phyloP scores from a whole-genome alignment of 2,113 vertebrate species.

The Myanophis thanlyinensis region DNA sequence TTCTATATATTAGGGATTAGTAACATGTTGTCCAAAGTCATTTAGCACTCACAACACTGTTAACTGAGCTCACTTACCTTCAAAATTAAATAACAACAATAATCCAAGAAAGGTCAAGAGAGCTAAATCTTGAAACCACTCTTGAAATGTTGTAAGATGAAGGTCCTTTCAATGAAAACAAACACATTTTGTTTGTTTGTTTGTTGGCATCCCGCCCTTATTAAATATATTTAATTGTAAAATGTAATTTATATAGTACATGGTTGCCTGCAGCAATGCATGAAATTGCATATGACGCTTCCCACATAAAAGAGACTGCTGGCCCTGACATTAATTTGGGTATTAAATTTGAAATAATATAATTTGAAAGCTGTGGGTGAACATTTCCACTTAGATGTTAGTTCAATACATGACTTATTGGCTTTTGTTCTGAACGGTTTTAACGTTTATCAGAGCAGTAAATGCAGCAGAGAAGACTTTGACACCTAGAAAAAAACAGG shows the following conservation, averaged over 20 bases:
- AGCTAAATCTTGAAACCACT: neutral
- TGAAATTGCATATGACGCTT: neutral
- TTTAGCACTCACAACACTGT: neutral
- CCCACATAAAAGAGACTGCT: neutral
- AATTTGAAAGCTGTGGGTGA: neutral
- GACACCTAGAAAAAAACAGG: neutral
- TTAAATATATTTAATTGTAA: neutral
- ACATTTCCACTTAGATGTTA: neutral
- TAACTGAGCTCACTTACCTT: neutral
- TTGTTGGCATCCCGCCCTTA: no score
- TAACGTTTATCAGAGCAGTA: neutral
- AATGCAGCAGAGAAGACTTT: neutral
- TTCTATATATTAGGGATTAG: neutral
- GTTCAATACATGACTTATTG: neutral
- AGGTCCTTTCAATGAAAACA: neutral
- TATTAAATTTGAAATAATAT: neutral
- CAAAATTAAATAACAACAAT: neutral
- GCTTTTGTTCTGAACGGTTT: neutral
- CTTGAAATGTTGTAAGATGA: neutral
- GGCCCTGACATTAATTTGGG: neutral
- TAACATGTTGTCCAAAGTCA: neutral
- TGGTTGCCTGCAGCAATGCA: neutral
- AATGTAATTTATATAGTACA: neutral
- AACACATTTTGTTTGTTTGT: no score
- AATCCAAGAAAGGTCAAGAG: neutral